Evolutionary conservation across 2,888 invertebrate genomes (phyloP), one percentile per base, ranked within the genome.

Genomic region (Lasioglossum villosulum): DNA sequence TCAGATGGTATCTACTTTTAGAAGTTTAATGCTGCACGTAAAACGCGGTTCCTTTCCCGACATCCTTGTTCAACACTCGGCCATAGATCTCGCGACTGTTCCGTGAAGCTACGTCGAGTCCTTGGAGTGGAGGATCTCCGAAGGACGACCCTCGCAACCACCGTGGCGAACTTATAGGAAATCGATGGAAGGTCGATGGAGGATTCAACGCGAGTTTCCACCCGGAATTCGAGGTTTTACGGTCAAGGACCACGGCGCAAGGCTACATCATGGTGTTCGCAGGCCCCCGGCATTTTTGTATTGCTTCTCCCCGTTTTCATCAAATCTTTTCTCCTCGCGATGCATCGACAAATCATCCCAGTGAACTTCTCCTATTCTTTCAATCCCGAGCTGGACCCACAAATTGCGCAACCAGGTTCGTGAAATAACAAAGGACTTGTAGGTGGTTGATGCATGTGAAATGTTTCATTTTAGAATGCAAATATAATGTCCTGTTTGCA

Each of bases 201-300:
- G 66, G 42, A 74, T 66, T 75, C 27, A 52, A 30, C 83, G 59
- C 1, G 75, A 78, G 66, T 66, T 45, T 56, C 75, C 37, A 23
- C 6, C 45, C 27, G 42, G 75, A 84, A 78, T 84, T 72, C 66
- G 78, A 48, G 72, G 84, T 75, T 78, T 84, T 78, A 84, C 78
- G 84, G 84, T 84, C 84, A 84, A 84, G 79, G 84, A 84, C 78
- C 42, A 75, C 19, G 59, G 82, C 37, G 37, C 37, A 34, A 37
- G 68, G 68, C 37, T 37, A 3, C 4, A 3, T 4, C 63, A 63
- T 63, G 30, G 63, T 63, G 63, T 63, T 19, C 3, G 8, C 14
- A 30, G 8, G 16, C 16, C 14, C 5, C 27, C 4, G 30, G 63
- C 19, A 30, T 3, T 16, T 63, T 30, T 63, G 63, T 30, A 68